Percentiles rank a stretch among this genome's conserved stretches.
phyloP scores from a whole-genome alignment of 2,113 vertebrate genomes.

The Osmerus eperlanus region DNA sequence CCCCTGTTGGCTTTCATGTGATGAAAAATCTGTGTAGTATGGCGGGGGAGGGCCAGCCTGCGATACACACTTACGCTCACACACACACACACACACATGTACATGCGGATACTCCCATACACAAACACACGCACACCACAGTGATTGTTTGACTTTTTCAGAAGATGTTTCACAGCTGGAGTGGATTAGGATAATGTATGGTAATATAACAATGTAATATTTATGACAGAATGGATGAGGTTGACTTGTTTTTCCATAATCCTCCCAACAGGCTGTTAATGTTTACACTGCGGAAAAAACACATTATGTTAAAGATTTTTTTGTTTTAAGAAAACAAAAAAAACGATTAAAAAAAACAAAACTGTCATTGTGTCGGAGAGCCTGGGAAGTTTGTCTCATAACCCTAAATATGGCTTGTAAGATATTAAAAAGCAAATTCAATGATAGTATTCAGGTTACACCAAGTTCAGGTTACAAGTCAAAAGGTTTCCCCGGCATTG shows the following conservation, averaged over 20 bases:
- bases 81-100: constrained; percentile 2
- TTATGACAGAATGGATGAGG: not conserved
- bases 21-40: constrained; percentile 60
- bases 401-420: too few relatives aligned
- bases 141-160: not conserved
- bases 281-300: not conserved
- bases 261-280: not conserved
- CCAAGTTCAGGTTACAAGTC: too few relatives aligned
- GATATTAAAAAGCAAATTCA: too few relatives aligned
- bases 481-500: too few relatives aligned
- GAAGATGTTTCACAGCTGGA: too few relatives aligned
- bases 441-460: too few relatives aligned
- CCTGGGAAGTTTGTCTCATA: too few relatives aligned
- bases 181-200: not conserved
- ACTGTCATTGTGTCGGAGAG: not conserved
- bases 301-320: not conserved
- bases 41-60: constrained; percentile 16
- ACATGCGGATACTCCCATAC: not conserved
- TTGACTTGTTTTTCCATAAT: not conserved
- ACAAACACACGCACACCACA: not conserved
- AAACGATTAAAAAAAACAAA: not conserved
- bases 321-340: not conserved
- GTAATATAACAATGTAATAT: not conserved
- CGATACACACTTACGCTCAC: constrained; percentile 26
- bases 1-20: constrained; percentile 76